A percentile compares a stretch with the other conserved stretches of the same genome.
Conservation (phyloP, 2,113 vertebrate species). For the Elephantulus edwardii region DNA sequence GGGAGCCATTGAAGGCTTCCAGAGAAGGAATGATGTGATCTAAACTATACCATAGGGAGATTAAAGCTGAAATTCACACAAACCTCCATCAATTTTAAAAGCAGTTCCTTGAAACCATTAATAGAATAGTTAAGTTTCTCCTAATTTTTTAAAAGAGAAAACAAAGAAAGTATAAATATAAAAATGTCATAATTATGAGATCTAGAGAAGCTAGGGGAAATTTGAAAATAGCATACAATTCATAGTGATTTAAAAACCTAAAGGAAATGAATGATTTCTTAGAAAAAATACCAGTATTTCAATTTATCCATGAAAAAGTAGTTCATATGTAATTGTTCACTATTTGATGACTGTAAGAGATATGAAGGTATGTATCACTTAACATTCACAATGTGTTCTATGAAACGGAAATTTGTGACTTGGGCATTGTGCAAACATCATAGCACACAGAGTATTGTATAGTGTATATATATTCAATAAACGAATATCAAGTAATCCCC, state of each 20-base stretch:
- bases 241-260: slow-evolving; percentile 17
- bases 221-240: not conserved
- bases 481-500: no score
- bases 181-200: not conserved
- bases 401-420: not conserved
- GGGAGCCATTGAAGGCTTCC: slow-evolving; percentile 49
- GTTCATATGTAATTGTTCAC: not conserved
- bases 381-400: no score
- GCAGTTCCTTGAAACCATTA: not conserved
- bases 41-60: slow-evolving; percentile 49
- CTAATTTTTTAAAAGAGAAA: not conserved
- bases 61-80: slow-evolving; percentile 61
- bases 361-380: not conserved
- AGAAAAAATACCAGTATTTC: not conserved
- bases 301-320: not conserved
- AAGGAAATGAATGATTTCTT: slow-evolving; percentile 17
- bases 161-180: slow-evolving; percentile 4
- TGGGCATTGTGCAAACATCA: not conserved
- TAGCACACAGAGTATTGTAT: not conserved
- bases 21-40: not conserved
- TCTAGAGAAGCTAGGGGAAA: not conserved
- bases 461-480: no score
- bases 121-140: not conserved
- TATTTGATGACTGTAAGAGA: not conserved
- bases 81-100: slow-evolving; percentile 28